Evolutionary conservation across 2,888 invertebrate species (phyloP), one percentile per base, ranked within the genome.

Genomic region (Vesta saturnalis): DNA sequence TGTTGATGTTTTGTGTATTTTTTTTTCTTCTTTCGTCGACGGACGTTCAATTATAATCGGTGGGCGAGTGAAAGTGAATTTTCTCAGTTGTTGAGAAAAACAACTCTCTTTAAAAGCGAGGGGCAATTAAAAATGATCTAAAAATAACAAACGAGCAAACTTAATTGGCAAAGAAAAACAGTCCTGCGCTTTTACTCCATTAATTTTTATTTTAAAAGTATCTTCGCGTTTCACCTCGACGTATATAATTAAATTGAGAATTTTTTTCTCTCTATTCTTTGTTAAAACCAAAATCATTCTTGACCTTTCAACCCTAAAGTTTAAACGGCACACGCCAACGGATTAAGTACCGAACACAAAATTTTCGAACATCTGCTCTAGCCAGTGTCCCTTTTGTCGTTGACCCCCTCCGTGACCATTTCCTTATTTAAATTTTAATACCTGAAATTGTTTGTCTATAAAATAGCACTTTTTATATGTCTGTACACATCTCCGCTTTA

Each of bases 101-200:
- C 74, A 75, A 74, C 77, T 77, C 78, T 74, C 78, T 78, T 76
- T 65, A 77, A 78, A 78, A 78, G 80, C 77, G 76, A 72, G 54
- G 79, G 78, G 79, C 78, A 83, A 83, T 83, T 83, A 83, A 82
- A 82, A 82, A 82, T 80, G 81, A 82, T 82, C 82, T 81, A 80
- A 82, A 83, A 83, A 82, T 81, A 83, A 83, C 83, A 83, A 81
- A 81, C 80, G 80, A 79, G 79, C 79, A 77, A 80, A 82, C 81
- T 83, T 82, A 83, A 83, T 83, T 83, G 83, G 81, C 77, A 79
- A 82, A 82, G 82, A 82, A 82, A 82, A 82, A 81, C 81, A 81
- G 74, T 69, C 71, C 71, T 62, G 72, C 60, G 64, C 73, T 72
- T 69, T 69, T 71, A 69, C 73, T 73, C 70, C 73, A 72, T 73